Evolutionary conservation across 1,140 invertebrate species (phyloP), one percentile per base, ranked within the genome.

Genomic region (Drosophila bifasciata): DNA sequence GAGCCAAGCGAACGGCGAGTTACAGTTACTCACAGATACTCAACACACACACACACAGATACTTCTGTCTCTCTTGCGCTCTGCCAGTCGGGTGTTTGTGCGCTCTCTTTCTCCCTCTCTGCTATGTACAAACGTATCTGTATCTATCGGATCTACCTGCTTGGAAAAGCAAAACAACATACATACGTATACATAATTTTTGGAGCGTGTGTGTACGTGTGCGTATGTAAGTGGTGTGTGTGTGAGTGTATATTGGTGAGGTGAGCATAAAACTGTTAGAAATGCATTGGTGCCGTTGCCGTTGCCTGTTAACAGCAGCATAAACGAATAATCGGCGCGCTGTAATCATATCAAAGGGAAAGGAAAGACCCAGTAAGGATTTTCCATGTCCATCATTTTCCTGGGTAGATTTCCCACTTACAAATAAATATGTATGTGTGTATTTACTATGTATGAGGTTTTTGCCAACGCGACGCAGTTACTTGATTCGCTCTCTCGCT

Each of bases 11-110:
- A 72, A 52, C 77, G 58, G 49, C 67, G 66, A 85, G 76, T 60
- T 79, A 86, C 81, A 86, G 74, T 86, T 88, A 85, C 81, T 49
- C 73, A 45, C 62, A 66, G 41, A 63, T 25, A 74, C 55, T 57
- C 36, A 59, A 67, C 56, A 52, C 23, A 51, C 39, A 53, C 21
- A 63, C 36, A 74, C 55, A 57, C 11, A 67, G 5, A 25, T 4
- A 3, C 19, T 32, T 40, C 39, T 23, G 32, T 44, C 49, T 45
- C 44, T 46, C 21, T 49, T 13, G 45, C 13, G 23, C 43, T 43
- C 25, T 49, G 46, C n/a, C 28, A 28, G 28, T 28, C 28, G 28
- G 3, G 8, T 36, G 32, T 36, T 9, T 36, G 23, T 13, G 23
- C 32, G n/a, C 17, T n/a, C 50, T n/a, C 11, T 40, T 23, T 11